Evolutionary conservation across 2,113 vertebrate species (phyloP).

Genomic region (Lasiurus cinereus): DNA sequence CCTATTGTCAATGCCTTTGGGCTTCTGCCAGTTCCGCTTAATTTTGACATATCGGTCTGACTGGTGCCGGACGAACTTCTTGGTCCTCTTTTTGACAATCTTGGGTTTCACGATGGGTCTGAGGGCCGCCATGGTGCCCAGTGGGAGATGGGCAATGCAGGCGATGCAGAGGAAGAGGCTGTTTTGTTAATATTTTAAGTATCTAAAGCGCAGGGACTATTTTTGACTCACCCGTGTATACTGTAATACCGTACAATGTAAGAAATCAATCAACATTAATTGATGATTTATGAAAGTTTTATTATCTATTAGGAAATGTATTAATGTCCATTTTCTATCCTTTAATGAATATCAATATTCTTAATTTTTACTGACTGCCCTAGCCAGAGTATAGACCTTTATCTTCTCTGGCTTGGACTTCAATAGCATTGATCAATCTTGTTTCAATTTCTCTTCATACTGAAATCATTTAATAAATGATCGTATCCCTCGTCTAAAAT

Average conservation of each 20-base stretch:
- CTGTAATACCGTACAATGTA: background rate
- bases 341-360: background rate
- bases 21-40: no score
- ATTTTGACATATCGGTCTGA: no score
- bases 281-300: slow-evolving; percentile 20
- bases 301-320: background rate
- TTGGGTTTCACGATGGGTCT: no score
- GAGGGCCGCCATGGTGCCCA: no score
- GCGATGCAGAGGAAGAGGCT: background rate
- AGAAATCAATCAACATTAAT: slow-evolving; percentile 19
- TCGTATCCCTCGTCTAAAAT: background rate
- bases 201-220: background rate
- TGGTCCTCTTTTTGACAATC: no score
- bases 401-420: background rate
- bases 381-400: background rate
- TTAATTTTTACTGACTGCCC: slow-evolving; percentile 6
- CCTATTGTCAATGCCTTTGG: no score
- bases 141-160: no score
- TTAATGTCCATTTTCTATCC: slow-evolving; percentile 4
- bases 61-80: no score
- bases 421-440: background rate
- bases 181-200: background rate
- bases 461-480: background rate
- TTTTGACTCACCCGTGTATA: background rate
- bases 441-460: background rate